phyloP scores from a whole-genome alignment of 2,888 invertebrate genomes.

The Stenodema calcarata region DNA sequence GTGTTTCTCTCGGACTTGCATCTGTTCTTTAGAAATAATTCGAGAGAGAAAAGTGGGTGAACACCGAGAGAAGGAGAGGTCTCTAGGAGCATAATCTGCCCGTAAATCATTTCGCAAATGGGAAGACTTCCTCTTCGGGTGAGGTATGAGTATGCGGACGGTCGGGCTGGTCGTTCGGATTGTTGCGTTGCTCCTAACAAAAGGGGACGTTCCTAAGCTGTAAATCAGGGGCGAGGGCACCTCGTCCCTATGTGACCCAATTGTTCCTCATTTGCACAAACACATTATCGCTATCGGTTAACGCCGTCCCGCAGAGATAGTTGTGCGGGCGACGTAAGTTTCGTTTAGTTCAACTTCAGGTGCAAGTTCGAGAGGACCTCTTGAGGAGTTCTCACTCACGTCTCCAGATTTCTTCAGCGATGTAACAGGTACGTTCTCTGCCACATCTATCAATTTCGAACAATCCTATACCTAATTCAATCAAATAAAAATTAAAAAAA shows the following conservation, averaged over 20 bases:
- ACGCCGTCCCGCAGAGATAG: neutral
- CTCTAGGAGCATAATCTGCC: conserved; percentile 35
- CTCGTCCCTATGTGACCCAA: conserved; percentile 35
- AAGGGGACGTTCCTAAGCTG: conserved; percentile 12
- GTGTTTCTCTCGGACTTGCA: neutral
- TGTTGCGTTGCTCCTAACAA: conserved; percentile 35
- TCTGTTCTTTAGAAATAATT: conserved; percentile 28
- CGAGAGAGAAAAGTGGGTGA: neutral
- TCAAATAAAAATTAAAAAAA: no score
- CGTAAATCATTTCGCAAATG: conserved; percentile 43
- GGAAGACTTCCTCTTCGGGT: conserved; percentile 23
- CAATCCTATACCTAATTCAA: no score
- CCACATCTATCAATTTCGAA: no score
- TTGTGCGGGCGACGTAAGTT: neutral
- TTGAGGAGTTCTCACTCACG: no score
- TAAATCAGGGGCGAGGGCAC: conserved; percentile 11
- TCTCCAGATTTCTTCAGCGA: no score
- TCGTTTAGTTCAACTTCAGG: neutral
- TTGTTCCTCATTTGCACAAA: conserved; percentile 39
- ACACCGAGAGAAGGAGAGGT: neutral
- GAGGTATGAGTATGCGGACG: neutral
- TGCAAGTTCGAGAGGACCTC: neutral
- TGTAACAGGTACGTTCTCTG: no score
- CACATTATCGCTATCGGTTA: conserved; percentile 27
- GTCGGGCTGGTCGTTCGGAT: neutral